phyloP scores from a whole-genome alignment of 2,797 vertebrate species.

The Urophycis tenuis region DNA sequence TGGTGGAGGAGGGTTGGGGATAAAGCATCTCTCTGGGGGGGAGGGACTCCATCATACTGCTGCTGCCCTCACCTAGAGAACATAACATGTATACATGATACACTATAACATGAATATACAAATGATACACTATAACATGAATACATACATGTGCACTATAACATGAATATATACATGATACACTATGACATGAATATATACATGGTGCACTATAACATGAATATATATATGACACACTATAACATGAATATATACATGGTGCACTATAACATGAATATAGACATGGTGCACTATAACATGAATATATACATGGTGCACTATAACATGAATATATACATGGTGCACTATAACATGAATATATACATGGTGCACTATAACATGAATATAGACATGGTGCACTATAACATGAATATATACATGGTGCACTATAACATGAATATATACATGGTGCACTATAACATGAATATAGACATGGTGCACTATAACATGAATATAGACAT shows the following conservation, averaged over 20 bases:
- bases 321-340: not conserved
- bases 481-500: not conserved
- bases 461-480: not conserved
- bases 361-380: not conserved
- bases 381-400: not conserved
- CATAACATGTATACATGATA: not conserved
- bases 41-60: slow-evolving; percentile 71
- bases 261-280: not conserved
- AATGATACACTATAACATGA: not conserved
- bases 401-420: not conserved
- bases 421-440: not conserved
- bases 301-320: not conserved
- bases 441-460: not conserved
- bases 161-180: no score
- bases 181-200: no score
- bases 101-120: not conserved
- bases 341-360: not conserved
- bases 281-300: not conserved
- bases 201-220: not conserved
- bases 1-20: slow-evolving; percentile 44
- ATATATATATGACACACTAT: not conserved
- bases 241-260: not conserved
- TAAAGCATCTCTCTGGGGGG: slow-evolving; percentile 67
- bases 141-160: no score
- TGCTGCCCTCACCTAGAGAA: slow-evolving; percentile 73